phyloP scores from a whole-genome alignment of 2,797 vertebrate genomes.

The Scolopax rusticola region DNA sequence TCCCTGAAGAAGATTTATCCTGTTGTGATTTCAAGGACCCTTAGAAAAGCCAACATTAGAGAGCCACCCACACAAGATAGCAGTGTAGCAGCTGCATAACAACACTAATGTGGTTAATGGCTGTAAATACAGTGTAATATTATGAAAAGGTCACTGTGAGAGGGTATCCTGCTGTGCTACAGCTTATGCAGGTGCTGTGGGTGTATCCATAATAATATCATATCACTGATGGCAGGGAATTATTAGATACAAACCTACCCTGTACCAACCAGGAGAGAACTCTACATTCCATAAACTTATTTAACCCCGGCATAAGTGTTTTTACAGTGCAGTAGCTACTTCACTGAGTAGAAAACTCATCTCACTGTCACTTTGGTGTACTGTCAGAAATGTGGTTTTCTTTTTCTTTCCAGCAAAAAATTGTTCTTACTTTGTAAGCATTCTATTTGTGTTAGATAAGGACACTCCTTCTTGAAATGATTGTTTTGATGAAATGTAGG shows the following conservation, averaged over 20 bases:
- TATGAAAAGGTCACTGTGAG: slow-evolving; percentile 54
- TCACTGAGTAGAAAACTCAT: slow-evolving; percentile 3
- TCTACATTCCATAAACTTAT: slow-evolving; percentile 52
- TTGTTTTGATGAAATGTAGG: background rate
- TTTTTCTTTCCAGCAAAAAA: background rate
- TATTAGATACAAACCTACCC: slow-evolving; percentile 12
- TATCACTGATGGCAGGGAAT: background rate
- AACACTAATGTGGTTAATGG: slow-evolving; percentile 1
- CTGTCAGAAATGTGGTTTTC: background rate
- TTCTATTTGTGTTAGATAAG: background rate
- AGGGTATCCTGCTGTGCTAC: slow-evolving; percentile 23
- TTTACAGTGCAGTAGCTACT: background rate
- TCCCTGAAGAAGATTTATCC: slow-evolving; percentile 68
- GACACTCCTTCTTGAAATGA: background rate
- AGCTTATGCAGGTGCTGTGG: slow-evolving; percentile 48
- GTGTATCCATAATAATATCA: slow-evolving; percentile 7
- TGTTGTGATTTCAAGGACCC: slow-evolving; percentile 77
- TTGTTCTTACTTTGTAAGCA: background rate
- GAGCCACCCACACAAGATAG: slow-evolving; percentile 65
- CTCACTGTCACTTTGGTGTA: background rate
- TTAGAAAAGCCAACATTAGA: slow-evolving; percentile 45
- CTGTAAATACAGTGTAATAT: background rate
- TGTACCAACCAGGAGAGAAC: slow-evolving; percentile 1
- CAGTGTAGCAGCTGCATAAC: slow-evolving; percentile 67
- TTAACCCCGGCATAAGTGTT: background rate